These are phyloP conservation scores for Cotesia chilonis DNA, from an alignment of 1,140 invertebrate species.

Conservation along the genomic window DNA sequence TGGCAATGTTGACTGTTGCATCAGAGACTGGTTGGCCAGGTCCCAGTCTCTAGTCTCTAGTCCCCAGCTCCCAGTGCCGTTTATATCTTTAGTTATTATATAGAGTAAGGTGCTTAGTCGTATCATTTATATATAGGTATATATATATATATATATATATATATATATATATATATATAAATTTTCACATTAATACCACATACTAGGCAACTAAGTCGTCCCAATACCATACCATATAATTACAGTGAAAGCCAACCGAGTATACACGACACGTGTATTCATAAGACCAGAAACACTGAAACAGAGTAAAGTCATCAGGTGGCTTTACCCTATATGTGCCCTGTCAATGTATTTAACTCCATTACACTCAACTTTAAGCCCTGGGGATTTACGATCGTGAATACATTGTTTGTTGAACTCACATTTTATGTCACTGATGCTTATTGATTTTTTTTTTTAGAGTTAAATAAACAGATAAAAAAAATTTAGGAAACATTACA, in stretches of 20 bases:
- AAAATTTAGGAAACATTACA: no score
- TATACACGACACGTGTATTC: slow-evolving; percentile 16
- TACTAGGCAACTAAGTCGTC: slow-evolving; percentile 7
- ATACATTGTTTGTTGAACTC: no score
- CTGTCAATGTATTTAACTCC: no score
- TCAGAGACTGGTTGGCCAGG: slow-evolving; percentile 40
- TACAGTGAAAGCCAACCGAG: slow-evolving; percentile 55
- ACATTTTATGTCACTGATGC: no score
- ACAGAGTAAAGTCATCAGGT: no score
- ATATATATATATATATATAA: not conserved
- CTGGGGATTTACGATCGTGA: no score
- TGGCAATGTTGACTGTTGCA: slow-evolving; percentile 45
- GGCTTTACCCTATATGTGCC: no score
- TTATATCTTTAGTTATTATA: no score
- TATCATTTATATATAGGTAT: slow-evolving; percentile 15
- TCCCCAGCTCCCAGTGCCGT: not conserved
- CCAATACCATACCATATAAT: slow-evolving; percentile 49
- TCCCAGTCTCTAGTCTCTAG: not conserved
- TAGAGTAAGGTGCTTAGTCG: not conserved
- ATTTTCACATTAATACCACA: not conserved
- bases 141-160: not conserved
- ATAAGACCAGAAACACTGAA: slow-evolving; percentile 18
- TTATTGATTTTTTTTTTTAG: no score
- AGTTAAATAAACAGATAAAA: no score
- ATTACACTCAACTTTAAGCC: no score